Conservation (phyloP, 2,888 invertebrate genomes). For the Epinotia ramella region DNA sequence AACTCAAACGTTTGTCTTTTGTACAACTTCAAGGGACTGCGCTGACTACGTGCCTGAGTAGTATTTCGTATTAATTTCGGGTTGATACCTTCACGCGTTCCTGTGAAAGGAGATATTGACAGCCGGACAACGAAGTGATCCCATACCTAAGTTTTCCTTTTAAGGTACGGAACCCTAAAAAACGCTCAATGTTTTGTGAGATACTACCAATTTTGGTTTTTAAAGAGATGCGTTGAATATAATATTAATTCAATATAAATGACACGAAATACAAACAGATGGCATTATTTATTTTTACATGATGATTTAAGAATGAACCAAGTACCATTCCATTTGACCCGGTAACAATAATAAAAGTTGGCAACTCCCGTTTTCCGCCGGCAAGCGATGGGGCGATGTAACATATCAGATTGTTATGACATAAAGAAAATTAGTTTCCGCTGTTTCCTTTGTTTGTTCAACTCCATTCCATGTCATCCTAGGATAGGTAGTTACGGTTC, state of each 20-base stretch:
- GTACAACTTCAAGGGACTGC: too few relatives aligned
- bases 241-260: background rate
- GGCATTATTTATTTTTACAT: background rate
- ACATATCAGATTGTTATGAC: constrained; percentile 54
- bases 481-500: constrained; percentile 14
- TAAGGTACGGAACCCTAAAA: background rate
- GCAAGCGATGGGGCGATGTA: constrained; percentile 30
- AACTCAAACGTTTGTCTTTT: too few relatives aligned
- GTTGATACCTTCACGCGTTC: too few relatives aligned
- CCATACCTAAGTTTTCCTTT: too few relatives aligned
- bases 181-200: background rate
- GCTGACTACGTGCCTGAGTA: too few relatives aligned
- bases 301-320: constrained; percentile 20
- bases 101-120: too few relatives aligned
- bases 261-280: background rate
- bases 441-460: constrained; percentile 51
- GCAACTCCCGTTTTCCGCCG: constrained; percentile 50
- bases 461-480: constrained; percentile 30
- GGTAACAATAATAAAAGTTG: constrained; percentile 47
- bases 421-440: constrained; percentile 52
- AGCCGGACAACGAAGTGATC: too few relatives aligned
- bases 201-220: background rate
- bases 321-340: constrained; percentile 22
- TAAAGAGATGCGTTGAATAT: background rate
- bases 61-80: too few relatives aligned